Conservation (phyloP, 2,113 vertebrate genomes). For the Triplophysa dalaica region DNA sequence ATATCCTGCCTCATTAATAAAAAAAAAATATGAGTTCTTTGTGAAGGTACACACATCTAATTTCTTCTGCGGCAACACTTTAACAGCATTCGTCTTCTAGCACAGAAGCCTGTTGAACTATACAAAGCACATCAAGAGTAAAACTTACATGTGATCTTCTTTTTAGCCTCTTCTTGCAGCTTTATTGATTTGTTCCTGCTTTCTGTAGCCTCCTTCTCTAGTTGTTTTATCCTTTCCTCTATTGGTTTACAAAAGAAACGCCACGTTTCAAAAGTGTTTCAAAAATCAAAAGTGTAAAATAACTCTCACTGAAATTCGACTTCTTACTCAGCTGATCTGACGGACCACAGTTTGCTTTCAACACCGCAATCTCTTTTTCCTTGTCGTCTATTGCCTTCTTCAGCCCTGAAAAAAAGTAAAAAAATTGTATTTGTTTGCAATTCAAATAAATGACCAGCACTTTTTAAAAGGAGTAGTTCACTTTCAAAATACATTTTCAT, state of each 20-base stretch:
- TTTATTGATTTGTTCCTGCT: neutral
- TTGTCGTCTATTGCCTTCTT: constrained; percentile 7
- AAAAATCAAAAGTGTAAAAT: neutral
- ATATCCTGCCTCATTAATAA: neutral
- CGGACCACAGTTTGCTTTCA: constrained; percentile 6
- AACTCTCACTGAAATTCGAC: neutral
- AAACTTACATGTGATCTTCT: neutral
- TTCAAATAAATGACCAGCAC: neutral
- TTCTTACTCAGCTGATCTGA: constrained; percentile 18
- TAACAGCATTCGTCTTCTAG: no score
- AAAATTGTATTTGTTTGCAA: neutral
- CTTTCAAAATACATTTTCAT: no score
- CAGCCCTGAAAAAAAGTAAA: constrained; percentile 5
- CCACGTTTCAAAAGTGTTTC: no score
- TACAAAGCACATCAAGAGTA: neutral
- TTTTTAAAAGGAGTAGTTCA: neutral
- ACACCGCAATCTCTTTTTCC: neutral
- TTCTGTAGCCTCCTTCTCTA: neutral
- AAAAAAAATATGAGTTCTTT: neutral
- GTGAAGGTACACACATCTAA: no score
- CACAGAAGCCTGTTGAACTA: no score
- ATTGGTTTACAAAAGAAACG: neutral
- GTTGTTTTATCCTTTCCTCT: constrained; percentile 8
- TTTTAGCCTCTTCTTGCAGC: neutral
- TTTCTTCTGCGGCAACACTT: no score